These are phyloP conservation scores for Prochilodus magdalenae DNA, from an alignment of 2,113 vertebrate species.

Conservation along the genomic window DNA sequence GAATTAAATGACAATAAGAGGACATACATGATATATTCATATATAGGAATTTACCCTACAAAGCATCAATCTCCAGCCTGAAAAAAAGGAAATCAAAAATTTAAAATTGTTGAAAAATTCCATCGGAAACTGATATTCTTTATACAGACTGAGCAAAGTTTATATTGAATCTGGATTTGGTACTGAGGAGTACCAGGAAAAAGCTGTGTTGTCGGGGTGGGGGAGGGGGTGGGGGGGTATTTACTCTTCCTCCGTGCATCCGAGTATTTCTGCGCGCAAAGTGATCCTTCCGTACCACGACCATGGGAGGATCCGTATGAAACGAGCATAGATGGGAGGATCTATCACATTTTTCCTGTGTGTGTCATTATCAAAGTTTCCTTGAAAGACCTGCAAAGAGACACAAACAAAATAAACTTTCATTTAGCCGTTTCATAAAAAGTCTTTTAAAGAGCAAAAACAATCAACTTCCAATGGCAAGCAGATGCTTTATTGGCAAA, in stretches of 20 bases:
- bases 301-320: conserved; percentile 94
- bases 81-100: conserved; percentile 75
- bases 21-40: conserved; percentile 72
- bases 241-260: conserved; percentile 93
- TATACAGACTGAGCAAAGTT: conserved; percentile 90
- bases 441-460: neutral
- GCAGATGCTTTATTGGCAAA: no score
- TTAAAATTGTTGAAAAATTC: conserved; percentile 77
- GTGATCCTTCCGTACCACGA: conserved; percentile 99
- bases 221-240: conserved; percentile 16
- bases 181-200: conserved; percentile 47
- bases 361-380: conserved; percentile 98
- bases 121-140: conserved; percentile 78
- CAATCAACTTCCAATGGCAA: neutral
- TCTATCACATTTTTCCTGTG: conserved; percentile 98
- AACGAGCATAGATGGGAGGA: conserved; percentile 88
- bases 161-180: conserved; percentile 75
- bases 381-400: conserved; percentile 92
- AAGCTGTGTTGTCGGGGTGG: conserved; percentile 3
- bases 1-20: conserved; percentile 27
- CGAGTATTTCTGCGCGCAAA: conserved; percentile 92
- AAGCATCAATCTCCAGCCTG: conserved; percentile 34
- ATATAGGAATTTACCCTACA: conserved; percentile 75
- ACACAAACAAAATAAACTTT: conserved; percentile 5
- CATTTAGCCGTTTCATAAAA: neutral